Percentiles rank a stretch among this genome's conserved stretches.
Evolutionary conservation across 2,888 invertebrate genomes (phyloP).

Genomic region (Yponomeuta cagnagella): DNA sequence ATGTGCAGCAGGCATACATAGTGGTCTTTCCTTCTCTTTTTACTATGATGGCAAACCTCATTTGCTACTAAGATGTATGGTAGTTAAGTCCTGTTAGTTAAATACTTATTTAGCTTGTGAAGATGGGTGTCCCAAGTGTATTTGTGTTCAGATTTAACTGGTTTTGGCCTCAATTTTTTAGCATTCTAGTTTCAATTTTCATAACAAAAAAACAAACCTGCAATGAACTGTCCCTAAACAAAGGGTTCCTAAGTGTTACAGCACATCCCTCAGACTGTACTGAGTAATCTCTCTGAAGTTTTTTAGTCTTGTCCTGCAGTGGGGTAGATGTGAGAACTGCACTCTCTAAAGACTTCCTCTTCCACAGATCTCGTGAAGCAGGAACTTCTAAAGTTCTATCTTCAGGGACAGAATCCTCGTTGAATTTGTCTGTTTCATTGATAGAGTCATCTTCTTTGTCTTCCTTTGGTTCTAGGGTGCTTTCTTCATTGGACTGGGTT

Average conservation of each 20-base stretch:
- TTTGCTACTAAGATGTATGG: no score
- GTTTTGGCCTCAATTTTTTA: no score
- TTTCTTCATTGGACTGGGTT: slow-evolving; percentile 29
- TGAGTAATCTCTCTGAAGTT: slow-evolving; percentile 62
- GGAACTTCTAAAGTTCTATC: slow-evolving; percentile 43
- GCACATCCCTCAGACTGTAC: slow-evolving; percentile 66
- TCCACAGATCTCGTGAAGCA: slow-evolving; percentile 46
- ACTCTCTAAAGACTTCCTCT: slow-evolving; percentile 59
- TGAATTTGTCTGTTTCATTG: slow-evolving; percentile 41
- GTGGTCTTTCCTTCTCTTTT: no score
- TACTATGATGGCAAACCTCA: no score
- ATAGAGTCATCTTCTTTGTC: background rate
- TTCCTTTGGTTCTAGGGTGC: slow-evolving; percentile 34
- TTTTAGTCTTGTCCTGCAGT: slow-evolving; percentile 40
- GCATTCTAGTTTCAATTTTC: no score
- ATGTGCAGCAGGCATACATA: no score
- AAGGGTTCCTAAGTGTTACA: slow-evolving; percentile 61
- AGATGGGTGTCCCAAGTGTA: no score
- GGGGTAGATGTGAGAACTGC: slow-evolving; percentile 46
- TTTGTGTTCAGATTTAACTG: no score
- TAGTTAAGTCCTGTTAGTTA: no score
- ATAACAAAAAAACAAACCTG: slow-evolving; percentile 41
- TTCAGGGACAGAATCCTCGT: slow-evolving; percentile 42
- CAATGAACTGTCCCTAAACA: slow-evolving; percentile 66
- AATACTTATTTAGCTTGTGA: no score